Conservation (phyloP, 2,113 vertebrate genomes). For the Ranitomeya variabilis region DNA sequence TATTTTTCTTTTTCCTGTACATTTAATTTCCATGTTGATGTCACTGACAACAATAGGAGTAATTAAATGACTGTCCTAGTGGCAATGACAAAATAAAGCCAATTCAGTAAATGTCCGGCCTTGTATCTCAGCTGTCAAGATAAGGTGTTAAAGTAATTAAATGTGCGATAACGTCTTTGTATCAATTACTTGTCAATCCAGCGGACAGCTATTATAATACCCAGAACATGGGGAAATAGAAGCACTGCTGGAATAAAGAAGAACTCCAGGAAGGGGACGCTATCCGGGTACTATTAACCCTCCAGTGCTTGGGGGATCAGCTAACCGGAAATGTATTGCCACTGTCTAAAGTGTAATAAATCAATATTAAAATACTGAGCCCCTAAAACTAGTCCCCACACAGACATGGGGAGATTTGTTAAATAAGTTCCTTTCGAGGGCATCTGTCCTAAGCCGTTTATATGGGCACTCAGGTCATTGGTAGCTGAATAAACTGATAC, state of each 20-base stretch:
- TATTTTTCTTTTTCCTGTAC: slow-evolving; percentile 20
- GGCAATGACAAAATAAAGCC: slow-evolving; percentile 36
- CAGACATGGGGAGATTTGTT: neutral
- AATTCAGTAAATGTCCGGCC: slow-evolving; percentile 43
- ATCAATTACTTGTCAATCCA: slow-evolving; percentile 57
- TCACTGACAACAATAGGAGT: neutral
- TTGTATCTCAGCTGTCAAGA: slow-evolving; percentile 52
- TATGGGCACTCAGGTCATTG: no score
- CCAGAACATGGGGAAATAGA: slow-evolving; percentile 28
- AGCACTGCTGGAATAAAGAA: neutral
- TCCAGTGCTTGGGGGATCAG: neutral
- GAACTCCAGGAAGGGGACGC: neutral
- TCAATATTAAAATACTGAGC: neutral
- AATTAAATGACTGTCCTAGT: slow-evolving; percentile 48
- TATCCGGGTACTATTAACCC: neutral
- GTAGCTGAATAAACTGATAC: no score
- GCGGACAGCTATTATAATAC: slow-evolving; percentile 35
- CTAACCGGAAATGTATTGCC: neutral
- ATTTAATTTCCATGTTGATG: slow-evolving; percentile 16
- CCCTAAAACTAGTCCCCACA: neutral
- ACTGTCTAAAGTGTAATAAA: neutral
- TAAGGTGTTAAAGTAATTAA: slow-evolving; percentile 57
- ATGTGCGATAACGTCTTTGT: slow-evolving; percentile 54
- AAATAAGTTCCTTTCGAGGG: neutral
- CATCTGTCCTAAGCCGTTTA: neutral